phyloP scores from a whole-genome alignment of 2,888 invertebrate genomes.

The Drosophila demipolita region DNA sequence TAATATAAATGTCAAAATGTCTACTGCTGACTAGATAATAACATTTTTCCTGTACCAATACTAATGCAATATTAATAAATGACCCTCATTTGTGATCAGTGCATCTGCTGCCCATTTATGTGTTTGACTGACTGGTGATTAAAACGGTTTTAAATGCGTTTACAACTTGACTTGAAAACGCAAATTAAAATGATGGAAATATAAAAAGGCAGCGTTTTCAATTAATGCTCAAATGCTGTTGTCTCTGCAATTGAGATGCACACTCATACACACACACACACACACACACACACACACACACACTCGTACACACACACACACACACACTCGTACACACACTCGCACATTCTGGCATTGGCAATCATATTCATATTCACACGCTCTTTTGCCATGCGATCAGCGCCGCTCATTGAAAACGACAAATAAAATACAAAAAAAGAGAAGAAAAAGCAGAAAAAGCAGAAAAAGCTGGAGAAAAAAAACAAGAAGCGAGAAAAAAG shows the following conservation, averaged over 20 bases:
- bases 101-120: slow-evolving; percentile 1
- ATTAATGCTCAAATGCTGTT: slow-evolving; percentile 68
- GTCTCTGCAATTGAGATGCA: slow-evolving; percentile 64
- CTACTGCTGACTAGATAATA: not conserved
- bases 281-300: not conserved
- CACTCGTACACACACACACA: slow-evolving; percentile 26
- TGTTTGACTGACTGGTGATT: slow-evolving; percentile 52
- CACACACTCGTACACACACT: not conserved
- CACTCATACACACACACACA: slow-evolving; percentile 3
- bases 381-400: slow-evolving; percentile 78
- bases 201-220: slow-evolving; percentile 57
- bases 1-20: no score
- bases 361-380: slow-evolving; percentile 71
- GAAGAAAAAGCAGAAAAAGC: slow-evolving; percentile 3
- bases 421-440: slow-evolving; percentile 12
- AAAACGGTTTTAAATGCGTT: slow-evolving; percentile 34
- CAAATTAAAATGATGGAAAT: slow-evolving; percentile 62
- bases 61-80: not conserved
- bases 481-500: slow-evolving; percentile 7
- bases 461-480: not conserved
- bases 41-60: not conserved
- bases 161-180: slow-evolving; percentile 42
- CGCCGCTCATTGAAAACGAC: slow-evolving; percentile 52
- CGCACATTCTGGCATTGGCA: slow-evolving; percentile 2
- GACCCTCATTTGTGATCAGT: slow-evolving; percentile 13